These are phyloP conservation scores for Nineta flava DNA, from an alignment of 2,888 invertebrate genomes.

Conservation along the genomic window DNA sequence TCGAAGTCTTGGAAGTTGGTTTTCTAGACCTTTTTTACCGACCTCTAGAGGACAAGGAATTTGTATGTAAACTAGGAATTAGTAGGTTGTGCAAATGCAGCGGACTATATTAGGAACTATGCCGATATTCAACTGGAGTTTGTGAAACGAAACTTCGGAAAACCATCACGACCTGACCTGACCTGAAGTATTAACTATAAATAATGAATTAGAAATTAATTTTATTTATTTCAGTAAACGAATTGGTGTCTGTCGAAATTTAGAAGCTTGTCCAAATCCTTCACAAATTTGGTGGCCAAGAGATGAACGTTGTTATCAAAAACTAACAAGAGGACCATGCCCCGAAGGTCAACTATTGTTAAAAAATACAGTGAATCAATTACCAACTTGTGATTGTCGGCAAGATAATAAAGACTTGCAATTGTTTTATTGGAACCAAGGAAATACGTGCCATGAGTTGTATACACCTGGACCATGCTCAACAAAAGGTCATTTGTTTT, in stretches of 20 bases:
- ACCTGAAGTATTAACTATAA: too few species aligned
- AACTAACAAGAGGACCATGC: conserved; percentile 59
- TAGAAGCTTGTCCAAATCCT: conserved; percentile 44
- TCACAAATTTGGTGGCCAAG: conserved; percentile 62
- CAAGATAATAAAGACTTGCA: conserved; percentile 29
- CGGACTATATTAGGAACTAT: too few species aligned
- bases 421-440: conserved; percentile 38
- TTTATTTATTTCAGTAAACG: not conserved
- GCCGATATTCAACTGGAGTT: too few species aligned
- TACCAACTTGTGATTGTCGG: conserved; percentile 44
- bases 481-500: conserved; percentile 56
- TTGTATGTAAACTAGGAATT: too few species aligned
- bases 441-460: conserved; percentile 61
- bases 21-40: too few species aligned
- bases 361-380: conserved; percentile 33
- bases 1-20: too few species aligned
- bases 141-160: too few species aligned
- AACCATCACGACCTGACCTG: too few species aligned
- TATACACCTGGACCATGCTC: conserved; percentile 68
- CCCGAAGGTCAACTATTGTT: conserved; percentile 53
- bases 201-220: not conserved
- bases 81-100: too few species aligned
- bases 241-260: conserved; percentile 48
- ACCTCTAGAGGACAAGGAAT: too few species aligned
- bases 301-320: conserved; percentile 57